Conservation (phyloP, 92 coral and sea anemone genomes). For the Epizoanthus stellaris region DNA sequence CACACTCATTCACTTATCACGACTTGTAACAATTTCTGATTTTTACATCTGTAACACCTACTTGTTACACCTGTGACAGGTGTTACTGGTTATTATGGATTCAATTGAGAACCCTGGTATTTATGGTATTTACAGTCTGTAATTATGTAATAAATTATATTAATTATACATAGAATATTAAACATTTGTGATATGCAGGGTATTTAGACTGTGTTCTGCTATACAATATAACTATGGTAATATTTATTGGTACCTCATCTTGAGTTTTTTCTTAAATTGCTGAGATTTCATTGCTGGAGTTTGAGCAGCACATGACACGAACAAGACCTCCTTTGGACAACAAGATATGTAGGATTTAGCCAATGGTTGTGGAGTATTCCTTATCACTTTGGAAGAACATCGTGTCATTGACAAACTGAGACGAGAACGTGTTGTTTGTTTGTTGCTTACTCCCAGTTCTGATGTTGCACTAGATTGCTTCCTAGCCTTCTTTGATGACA, state of each 20-base stretch:
- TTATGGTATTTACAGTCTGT: too few relatives aligned
- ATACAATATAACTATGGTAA: neutral
- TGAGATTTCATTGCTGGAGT: slow-evolving; percentile 21
- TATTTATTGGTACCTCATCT: slow-evolving; percentile 49
- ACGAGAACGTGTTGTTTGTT: neutral
- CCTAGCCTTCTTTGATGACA: neutral
- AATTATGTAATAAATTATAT: too few relatives aligned
- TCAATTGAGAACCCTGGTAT: too few relatives aligned
- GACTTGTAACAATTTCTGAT: too few relatives aligned
- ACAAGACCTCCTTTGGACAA: neutral
- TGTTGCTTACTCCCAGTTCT: neutral
- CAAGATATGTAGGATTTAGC: neutral
- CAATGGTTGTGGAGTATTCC: neutral
- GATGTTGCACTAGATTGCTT: neutral
- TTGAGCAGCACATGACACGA: neutral
- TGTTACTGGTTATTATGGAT: too few relatives aligned
- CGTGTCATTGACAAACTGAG: neutral
- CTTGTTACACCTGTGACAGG: too few relatives aligned
- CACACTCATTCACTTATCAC: too few relatives aligned
- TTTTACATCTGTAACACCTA: too few relatives aligned
- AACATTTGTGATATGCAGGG: neutral
- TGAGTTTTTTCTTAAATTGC: slow-evolving; percentile 45
- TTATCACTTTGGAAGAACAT: neutral
- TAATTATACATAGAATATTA: neutral
- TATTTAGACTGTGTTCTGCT: neutral